A percentile compares a stretch with the other conserved stretches of the same genome.
These are phyloP conservation scores for Megastigmus dorsalis DNA, from an alignment of 2,888 invertebrate genomes.

Conservation along the genomic window DNA sequence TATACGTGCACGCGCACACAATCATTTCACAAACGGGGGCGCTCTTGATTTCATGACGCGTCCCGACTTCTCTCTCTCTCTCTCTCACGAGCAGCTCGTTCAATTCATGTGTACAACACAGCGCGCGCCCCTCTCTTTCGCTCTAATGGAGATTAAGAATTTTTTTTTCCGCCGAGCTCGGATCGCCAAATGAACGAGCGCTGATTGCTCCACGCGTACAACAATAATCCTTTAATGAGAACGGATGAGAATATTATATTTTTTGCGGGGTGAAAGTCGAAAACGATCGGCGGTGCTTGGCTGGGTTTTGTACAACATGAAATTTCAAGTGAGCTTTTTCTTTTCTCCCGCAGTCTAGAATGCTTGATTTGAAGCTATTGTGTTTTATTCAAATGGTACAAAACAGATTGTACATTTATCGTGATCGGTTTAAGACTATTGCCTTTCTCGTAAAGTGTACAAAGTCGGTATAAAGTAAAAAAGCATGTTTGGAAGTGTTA, in stretches of 20 bases:
- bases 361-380: no score
- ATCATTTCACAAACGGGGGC: not conserved
- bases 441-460: no score
- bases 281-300: no score
- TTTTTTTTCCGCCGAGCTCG: no score
- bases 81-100: constrained; percentile 6
- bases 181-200: constrained; percentile 6
- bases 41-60: constrained; percentile 28
- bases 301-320: not conserved
- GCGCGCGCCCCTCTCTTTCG: not conserved
- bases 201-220: no score
- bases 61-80: not conserved
- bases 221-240: not conserved
- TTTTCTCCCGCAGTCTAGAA: no score
- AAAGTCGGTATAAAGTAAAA: no score
- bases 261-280: no score
- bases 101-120: not conserved
- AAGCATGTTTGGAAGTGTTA: no score
- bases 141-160: constrained; percentile 15
- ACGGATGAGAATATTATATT: not conserved
- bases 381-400: no score
- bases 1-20: not conserved
- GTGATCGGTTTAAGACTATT: no score
- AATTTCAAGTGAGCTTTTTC: not conserved
- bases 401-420: no score